These are phyloP conservation scores for Gorsachius magnificus DNA, from an alignment of 2,797 vertebrate species.

Conservation along the genomic window DNA sequence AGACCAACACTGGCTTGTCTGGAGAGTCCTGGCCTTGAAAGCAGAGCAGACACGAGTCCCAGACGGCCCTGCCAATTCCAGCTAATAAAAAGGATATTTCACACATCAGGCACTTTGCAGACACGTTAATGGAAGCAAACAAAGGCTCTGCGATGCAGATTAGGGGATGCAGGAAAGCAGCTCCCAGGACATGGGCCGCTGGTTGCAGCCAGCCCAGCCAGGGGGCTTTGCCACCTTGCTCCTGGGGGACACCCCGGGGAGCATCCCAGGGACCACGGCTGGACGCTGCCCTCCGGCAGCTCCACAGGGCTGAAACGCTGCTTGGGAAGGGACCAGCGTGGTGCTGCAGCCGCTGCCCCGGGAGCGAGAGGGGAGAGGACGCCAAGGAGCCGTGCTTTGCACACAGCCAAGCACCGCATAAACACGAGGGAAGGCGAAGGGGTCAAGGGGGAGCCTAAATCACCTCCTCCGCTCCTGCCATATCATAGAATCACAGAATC, in stretches of 20 bases:
- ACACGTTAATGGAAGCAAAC: conserved; percentile 30
- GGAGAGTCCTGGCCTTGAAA: neutral
- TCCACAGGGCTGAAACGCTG: neutral
- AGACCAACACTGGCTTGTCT: neutral
- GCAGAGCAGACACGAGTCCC: neutral
- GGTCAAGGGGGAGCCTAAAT: neutral
- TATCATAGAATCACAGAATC: too few relatives aligned
- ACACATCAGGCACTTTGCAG: neutral
- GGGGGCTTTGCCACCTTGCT: neutral
- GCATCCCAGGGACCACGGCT: rapidly evolving
- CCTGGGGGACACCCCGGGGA: neutral
- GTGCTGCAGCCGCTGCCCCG: neutral
- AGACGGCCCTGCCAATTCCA: neutral
- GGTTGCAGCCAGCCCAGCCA: neutral
- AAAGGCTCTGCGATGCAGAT: neutral
- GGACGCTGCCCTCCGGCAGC: neutral
- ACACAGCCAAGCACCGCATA: rapidly evolving
- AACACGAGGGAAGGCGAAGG: neutral
- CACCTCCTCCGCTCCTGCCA: neutral
- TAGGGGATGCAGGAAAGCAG: neutral
- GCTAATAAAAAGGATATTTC: conserved; percentile 44
- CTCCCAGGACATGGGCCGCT: neutral
- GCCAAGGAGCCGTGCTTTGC: neutral
- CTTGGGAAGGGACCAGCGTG: neutral
- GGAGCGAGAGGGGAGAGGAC: neutral